Evolutionary conservation across 2,797 vertebrate species (phyloP).

Genomic region (Cuculus canorus): DNA sequence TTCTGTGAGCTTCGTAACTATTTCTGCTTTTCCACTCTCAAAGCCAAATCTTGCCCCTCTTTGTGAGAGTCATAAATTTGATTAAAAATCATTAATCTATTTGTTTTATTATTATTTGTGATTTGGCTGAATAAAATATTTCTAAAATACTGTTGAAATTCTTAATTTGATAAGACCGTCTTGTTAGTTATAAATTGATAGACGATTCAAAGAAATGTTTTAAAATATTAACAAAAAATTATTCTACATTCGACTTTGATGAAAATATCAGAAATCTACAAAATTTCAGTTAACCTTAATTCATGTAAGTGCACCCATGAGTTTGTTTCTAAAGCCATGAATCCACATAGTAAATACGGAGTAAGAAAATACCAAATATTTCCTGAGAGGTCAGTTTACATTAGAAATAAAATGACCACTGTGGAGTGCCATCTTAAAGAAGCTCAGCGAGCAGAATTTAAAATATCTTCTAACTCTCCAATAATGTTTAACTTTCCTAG

Average conservation of each 20-base stretch:
- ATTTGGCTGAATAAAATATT: not conserved
- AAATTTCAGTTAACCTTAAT: not conserved
- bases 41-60: not conserved
- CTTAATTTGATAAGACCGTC: not conserved
- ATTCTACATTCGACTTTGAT: not conserved
- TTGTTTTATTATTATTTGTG: not conserved
- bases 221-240: not conserved
- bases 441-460: not conserved
- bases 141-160: not conserved
- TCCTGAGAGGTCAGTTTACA: not conserved
- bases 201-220: not conserved
- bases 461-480: not conserved
- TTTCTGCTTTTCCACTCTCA: not conserved
- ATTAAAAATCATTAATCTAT: not conserved
- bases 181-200: not conserved
- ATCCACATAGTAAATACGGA: not conserved
- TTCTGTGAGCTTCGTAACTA: not conserved
- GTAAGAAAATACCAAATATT: not conserved
- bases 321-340: not conserved
- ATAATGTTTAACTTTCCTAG: not conserved
- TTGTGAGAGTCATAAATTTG: not conserved
- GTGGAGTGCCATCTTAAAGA: not conserved
- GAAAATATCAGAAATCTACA: not conserved
- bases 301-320: not conserved
- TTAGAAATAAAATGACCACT: not conserved